These are phyloP conservation scores for Timema podura DNA, from an alignment of 2,888 invertebrate species.

Conservation along the genomic window DNA sequence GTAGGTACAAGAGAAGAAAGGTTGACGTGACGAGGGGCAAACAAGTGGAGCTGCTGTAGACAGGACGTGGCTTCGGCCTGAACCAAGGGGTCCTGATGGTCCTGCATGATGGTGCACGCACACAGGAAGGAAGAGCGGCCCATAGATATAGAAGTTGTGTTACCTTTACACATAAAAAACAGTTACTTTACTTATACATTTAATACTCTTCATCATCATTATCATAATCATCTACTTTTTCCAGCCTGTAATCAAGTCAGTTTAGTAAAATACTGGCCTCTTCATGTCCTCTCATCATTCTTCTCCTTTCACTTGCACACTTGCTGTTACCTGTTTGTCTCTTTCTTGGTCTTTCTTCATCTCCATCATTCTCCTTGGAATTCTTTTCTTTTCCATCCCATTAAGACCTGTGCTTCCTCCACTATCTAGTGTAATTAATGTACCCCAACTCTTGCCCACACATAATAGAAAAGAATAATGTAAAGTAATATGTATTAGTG, in stretches of 20 bases:
- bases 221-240: not conserved
- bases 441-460: too few species aligned
- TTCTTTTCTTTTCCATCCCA: too few species aligned
- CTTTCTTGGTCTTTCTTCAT: too few species aligned
- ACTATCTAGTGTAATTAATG: too few species aligned
- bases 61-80: constrained; percentile 96
- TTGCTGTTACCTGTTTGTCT: too few species aligned
- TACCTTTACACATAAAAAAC: constrained; percentile 49
- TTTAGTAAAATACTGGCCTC: too few species aligned
- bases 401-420: too few species aligned
- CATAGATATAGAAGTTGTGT: constrained; percentile 66
- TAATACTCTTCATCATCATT: not conserved
- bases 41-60: constrained; percentile 95
- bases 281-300: too few species aligned
- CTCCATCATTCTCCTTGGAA: too few species aligned
- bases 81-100: constrained; percentile 85
- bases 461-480: too few species aligned
- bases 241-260: not conserved
- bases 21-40: constrained; percentile 93
- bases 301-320: too few species aligned
- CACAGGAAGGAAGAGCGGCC: constrained; percentile 82
- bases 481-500: too few species aligned
- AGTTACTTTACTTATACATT: not conserved
- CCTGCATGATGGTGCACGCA: constrained; percentile 89
- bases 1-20: constrained; percentile 88